Evolutionary conservation across 1,140 invertebrate genomes (phyloP), one percentile per base, ranked within the genome.

Genomic region (Pogonomyrmex californicus): DNA sequence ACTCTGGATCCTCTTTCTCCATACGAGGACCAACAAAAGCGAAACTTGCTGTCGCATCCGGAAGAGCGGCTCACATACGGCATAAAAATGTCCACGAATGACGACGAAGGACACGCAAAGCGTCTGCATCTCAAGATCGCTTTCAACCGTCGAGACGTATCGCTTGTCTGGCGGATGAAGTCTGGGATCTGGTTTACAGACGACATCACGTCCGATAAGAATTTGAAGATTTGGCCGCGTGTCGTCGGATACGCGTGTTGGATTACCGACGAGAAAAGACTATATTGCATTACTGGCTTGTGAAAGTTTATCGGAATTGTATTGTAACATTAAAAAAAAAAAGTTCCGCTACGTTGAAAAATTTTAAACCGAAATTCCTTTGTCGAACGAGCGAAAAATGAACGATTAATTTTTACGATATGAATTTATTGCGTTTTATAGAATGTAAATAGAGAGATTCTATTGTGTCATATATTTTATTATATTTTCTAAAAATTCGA

Each of bases 81-180:
- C 12, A 62, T 63, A 78, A 76, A 85, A 76, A 65, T 68, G 41
- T 62, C 47, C 47, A 41, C 81, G 56, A 75, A 60, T 85, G 58
- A 77, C 82, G 70, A 23, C 30, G 86, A 85, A 85, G 30, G 58
- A 79, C 87, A 85, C 70, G 23, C 68, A 44, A 58, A 10, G 23
- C 6, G 63, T 70, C 47, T 49, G 51, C 76, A 47, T 47, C 58
- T 2, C 1, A 36, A 77, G 87, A 88, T 88, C 87, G 56, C 23
- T 85, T 88, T 88, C 73, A 77, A 41, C 44, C 49, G 70, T 23
- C 47, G 78, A 68, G 66, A 82, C 77, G n/a, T 85, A 78, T 88
- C 87, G 47, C 56, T 88, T 85, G 41, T 78, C 71, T 58, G 56
- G 4, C 41, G 54, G 49, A 54, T 58, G 23, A 76, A 71, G 68